A percentile compares a stretch with the other conserved stretches of the same genome.
These are phyloP conservation scores for Chiroxiphia lanceolata DNA, from an alignment of 2,797 vertebrate genomes.

Conservation along the genomic window DNA sequence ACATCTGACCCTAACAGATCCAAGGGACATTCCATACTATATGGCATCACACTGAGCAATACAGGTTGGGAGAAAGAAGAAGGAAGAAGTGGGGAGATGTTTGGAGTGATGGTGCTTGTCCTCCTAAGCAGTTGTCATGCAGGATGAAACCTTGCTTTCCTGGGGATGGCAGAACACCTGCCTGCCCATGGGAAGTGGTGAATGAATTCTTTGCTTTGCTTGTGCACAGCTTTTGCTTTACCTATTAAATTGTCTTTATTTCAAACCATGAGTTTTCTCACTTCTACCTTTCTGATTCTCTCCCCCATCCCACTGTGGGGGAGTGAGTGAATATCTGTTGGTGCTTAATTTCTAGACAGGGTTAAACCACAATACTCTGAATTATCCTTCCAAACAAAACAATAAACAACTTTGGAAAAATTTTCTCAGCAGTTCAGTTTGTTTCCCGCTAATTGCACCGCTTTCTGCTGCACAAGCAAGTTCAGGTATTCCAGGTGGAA, in stretches of 20 bases:
- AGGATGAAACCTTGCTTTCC: background rate
- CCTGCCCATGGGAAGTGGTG: rapidly evolving
- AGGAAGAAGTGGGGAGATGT: background rate
- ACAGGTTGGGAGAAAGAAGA: background rate
- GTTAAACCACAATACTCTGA: background rate
- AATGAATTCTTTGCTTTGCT: background rate
- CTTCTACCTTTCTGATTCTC: background rate
- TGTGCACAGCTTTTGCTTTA: background rate
- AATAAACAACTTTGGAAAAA: background rate
- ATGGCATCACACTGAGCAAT: background rate
- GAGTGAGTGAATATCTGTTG: background rate
- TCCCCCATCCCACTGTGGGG: rapidly evolving
- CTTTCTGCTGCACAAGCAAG: background rate
- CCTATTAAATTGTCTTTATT: background rate
- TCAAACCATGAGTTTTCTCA: background rate
- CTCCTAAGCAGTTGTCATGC: rapidly evolving
- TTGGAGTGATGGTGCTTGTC: background rate
- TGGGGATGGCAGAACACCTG: background rate
- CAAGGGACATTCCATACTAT: background rate
- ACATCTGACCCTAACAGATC: background rate
- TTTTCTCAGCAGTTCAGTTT: background rate
- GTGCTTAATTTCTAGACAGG: background rate
- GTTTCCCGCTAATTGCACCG: background rate
- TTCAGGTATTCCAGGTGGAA: background rate
- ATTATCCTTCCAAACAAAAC: background rate